These are phyloP conservation scores for Clavelina lepadiformis DNA, from an alignment of 23 tunicate genomes.

Conservation along the genomic window DNA sequence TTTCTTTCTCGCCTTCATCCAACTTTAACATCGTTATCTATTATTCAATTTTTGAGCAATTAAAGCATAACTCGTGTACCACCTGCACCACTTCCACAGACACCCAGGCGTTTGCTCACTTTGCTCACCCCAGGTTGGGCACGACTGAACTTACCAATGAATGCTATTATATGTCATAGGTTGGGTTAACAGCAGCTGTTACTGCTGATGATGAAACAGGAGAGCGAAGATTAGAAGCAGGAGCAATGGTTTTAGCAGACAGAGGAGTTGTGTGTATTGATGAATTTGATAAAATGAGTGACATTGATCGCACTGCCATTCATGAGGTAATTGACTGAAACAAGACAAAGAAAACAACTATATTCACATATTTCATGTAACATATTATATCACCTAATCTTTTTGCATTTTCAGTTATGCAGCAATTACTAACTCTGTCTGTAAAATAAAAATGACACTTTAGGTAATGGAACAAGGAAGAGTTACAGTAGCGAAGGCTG, in stretches of 20 bases:
- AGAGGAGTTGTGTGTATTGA: constrained; percentile 99
- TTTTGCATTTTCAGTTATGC: not conserved
- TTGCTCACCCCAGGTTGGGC: too few species aligned
- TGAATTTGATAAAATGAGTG: constrained; percentile 99
- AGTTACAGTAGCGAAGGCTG: constrained; percentile 98
- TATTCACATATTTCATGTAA: too few species aligned
- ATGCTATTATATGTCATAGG: too few species aligned
- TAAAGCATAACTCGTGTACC: too few species aligned
- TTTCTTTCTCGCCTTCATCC: too few species aligned
- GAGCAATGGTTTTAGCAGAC: constrained; percentile 99
- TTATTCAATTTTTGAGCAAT: too few species aligned
- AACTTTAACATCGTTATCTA: too few species aligned
- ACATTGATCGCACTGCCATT: constrained; percentile 91
- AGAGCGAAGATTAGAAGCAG: constrained; percentile 92
- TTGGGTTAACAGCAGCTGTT: constrained; percentile 98
- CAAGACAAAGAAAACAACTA: too few species aligned
- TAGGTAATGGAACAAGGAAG: constrained; percentile 98
- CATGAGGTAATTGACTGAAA: constrained; percentile 85
- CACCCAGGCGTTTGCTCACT: too few species aligned
- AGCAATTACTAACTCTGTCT: not conserved
- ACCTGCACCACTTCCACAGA: too few species aligned
- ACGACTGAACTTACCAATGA: too few species aligned
- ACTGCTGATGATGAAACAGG: constrained; percentile 98
- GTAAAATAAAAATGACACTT: not conserved
- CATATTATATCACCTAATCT: too few species aligned